A percentile compares a stretch with the other conserved stretches of the same genome.
Conservation (phyloP, 2,888 invertebrate species). For the Sympetrum striolatum region DNA sequence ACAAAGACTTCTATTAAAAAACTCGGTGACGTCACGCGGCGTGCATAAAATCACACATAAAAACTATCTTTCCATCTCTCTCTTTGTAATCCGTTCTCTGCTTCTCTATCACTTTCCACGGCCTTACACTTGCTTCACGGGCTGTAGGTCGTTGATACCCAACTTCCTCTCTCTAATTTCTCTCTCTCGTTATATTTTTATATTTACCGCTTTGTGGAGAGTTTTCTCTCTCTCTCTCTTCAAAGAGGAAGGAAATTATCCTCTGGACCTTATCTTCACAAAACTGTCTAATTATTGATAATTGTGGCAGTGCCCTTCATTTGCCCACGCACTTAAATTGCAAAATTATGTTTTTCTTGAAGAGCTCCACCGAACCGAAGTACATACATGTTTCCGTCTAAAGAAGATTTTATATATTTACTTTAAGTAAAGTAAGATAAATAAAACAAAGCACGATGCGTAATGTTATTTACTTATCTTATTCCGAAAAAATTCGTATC, state of each 20-base stretch:
- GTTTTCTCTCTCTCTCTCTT: neutral
- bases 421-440: too few species aligned
- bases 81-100: neutral
- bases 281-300: too few species aligned
- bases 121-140: neutral
- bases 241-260: neutral
- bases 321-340: too few species aligned
- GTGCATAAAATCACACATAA: constrained; percentile 19
- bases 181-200: neutral
- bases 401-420: too few species aligned
- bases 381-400: too few species aligned
- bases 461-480: too few species aligned
- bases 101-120: neutral
- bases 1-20: neutral
- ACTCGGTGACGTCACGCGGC: neutral
- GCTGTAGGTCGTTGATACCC: neutral
- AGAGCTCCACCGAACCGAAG: too few species aligned
- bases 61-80: constrained; percentile 26
- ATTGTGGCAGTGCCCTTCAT: too few species aligned
- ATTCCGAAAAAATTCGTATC: too few species aligned
- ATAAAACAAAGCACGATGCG: too few species aligned
- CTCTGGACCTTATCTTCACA: neutral
- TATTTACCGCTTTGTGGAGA: neutral
- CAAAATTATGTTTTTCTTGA: too few species aligned
- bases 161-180: neutral